Evolutionary conservation across 2,113 vertebrate genomes (phyloP), one percentile per base, ranked within the genome.

Genomic region (Rhabdomys dilectus): DNA sequence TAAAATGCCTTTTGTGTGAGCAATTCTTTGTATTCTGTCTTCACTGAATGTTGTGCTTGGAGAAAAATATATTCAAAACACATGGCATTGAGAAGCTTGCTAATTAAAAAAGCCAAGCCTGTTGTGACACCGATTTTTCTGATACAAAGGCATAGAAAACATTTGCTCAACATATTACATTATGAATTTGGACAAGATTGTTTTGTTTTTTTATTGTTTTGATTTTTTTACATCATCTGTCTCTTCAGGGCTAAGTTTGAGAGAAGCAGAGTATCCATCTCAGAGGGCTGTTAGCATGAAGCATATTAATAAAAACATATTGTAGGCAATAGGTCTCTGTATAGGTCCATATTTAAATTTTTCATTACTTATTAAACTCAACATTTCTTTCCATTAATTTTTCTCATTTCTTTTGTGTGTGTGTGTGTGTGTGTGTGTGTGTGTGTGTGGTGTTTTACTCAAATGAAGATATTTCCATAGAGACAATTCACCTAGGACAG

Each of bases 41-140:
- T 94, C 70, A 97, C 3, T 84, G 39, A 88, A 22, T 31, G 89
- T 45, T 64, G 81, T 80, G 42, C 29, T 80, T 76, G 31, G 45
- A 72, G 42, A 75, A 48, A 75, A 90, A 92, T 89, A 96, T 64
- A 56, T 73, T 95, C 26, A 78, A 68, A 94, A 91, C 45, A 24
- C 3, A 73, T 80, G 60, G 17, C 39, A 89, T 60, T 92, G 39
- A 72, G 64, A 95, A 91, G 11, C 22, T 64, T 75, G 11, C n/a
- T 51, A 70, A n/a, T 19, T 93, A 81, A 97, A 70, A 53, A 95
- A 29, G 9, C 81, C 68, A 24, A 66, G 11, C 7, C 7, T 66
- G 51, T 6, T 42, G 1, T 26, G 36, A 58, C 0, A 36, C 53
- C 5, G 39, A 42, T 51, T n/a, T 29, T 82, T 48, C 26, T 58